Conservation (phyloP, 2,888 invertebrate genomes). For the Formica aserva region DNA sequence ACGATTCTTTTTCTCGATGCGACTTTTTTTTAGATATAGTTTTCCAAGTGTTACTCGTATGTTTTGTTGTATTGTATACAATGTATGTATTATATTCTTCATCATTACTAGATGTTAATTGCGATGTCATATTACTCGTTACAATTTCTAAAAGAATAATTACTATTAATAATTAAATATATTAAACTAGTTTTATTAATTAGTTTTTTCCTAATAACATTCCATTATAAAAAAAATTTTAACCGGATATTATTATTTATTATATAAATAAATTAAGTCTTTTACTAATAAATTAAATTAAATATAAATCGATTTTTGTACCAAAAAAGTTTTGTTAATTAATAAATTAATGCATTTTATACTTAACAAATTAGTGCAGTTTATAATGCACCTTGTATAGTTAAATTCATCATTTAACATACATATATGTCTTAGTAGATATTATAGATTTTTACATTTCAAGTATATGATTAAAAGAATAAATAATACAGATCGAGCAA, state of each 20-base stretch:
- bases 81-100: neutral
- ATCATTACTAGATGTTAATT: too few relatives aligned
- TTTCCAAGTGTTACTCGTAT: too few relatives aligned
- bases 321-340: too few relatives aligned
- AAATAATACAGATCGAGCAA: neutral
- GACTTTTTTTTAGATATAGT: too few relatives aligned
- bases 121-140: neutral
- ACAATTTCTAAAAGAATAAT: neutral
- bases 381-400: too few relatives aligned
- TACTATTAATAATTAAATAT: neutral
- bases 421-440: neutral
- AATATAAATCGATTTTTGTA: too few relatives aligned
- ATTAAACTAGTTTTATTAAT: neutral
- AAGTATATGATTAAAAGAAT: neutral
- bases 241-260: neutral
- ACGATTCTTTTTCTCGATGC: too few relatives aligned
- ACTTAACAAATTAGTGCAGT: too few relatives aligned
- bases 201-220: neutral
- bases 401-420: too few relatives aligned
- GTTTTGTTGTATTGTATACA: neutral
- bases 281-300: too few relatives aligned
- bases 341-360: too few relatives aligned
- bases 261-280: too few relatives aligned
- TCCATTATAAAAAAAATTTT: neutral
- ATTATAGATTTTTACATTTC: neutral